These are phyloP conservation scores for Phaethornis superciliosus DNA, from an alignment of 2,113 vertebrate genomes.

Conservation along the genomic window DNA sequence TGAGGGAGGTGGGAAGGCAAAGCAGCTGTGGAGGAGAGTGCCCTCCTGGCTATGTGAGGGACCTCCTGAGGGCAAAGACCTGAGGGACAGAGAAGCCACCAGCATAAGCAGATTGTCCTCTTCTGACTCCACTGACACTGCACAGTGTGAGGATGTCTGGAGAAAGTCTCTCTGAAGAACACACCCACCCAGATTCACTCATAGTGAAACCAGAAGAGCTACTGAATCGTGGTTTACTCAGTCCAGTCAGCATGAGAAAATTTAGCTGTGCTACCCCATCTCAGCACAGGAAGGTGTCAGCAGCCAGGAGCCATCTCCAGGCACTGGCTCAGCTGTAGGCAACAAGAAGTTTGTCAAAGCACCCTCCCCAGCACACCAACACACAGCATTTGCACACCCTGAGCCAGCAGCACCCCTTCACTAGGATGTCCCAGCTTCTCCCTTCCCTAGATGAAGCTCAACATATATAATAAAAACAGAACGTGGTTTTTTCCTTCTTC, in stretches of 20 bases:
- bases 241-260: not conserved
- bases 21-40: accelerated
- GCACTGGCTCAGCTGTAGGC: not conserved
- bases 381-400: not conserved
- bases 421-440: not conserved
- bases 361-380: not conserved
- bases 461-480: not conserved
- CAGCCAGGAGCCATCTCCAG: not conserved
- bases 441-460: not conserved
- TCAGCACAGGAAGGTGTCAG: not conserved
- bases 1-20: not conserved
- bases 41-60: accelerated
- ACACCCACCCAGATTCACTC: not conserved
- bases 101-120: not conserved
- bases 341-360: not conserved
- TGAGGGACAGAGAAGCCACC: not conserved
- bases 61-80: not conserved
- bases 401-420: not conserved
- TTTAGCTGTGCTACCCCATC: accelerated
- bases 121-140: not conserved
- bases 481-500: not conserved
- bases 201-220: not conserved
- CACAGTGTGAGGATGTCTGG: accelerated
- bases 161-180: not conserved
- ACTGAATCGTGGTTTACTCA: accelerated